Conservation (phyloP, 2,113 vertebrate species). For the Pangasianodon gigas region DNA sequence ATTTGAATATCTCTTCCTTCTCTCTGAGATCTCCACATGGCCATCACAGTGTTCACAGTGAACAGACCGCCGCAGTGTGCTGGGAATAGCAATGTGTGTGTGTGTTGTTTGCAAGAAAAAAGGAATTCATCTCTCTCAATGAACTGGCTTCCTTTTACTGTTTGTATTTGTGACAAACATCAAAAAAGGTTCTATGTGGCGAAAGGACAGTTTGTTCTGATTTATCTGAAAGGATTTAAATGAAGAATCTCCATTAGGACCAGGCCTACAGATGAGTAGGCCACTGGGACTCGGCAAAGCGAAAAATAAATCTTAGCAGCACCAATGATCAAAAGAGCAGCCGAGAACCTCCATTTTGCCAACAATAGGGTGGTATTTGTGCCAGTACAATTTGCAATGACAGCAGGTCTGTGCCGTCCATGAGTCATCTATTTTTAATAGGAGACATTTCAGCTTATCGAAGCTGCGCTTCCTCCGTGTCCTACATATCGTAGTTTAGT, state of each 20-base stretch:
- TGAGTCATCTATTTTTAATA: slow-evolving; percentile 41
- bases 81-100: slow-evolving; percentile 48
- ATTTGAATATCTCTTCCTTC: slow-evolving; percentile 71
- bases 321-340: background rate
- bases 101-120: slow-evolving; percentile 26
- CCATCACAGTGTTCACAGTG: slow-evolving; percentile 28
- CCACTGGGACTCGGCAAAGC: background rate
- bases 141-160: slow-evolving; percentile 17
- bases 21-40: slow-evolving; percentile 53
- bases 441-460: slow-evolving; percentile 4
- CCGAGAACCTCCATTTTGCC: slow-evolving; percentile 27
- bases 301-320: slow-evolving; percentile 33
- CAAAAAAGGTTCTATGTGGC: background rate
- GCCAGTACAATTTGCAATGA: slow-evolving; percentile 30
- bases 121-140: slow-evolving; percentile 15
- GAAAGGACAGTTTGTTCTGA: slow-evolving; percentile 15
- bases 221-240: slow-evolving; percentile 39
- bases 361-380: slow-evolving; percentile 41
- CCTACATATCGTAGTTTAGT: slow-evolving; percentile 11
- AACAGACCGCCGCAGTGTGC: slow-evolving; percentile 42
- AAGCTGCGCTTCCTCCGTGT: slow-evolving; percentile 11
- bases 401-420: slow-evolving; percentile 13
- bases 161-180: background rate
- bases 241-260: slow-evolving; percentile 13
- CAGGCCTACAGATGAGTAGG: background rate